Evolutionary conservation across 1,140 invertebrate genomes (phyloP), one percentile per base, ranked within the genome.

Genomic region (Matsumurasca onukii): DNA sequence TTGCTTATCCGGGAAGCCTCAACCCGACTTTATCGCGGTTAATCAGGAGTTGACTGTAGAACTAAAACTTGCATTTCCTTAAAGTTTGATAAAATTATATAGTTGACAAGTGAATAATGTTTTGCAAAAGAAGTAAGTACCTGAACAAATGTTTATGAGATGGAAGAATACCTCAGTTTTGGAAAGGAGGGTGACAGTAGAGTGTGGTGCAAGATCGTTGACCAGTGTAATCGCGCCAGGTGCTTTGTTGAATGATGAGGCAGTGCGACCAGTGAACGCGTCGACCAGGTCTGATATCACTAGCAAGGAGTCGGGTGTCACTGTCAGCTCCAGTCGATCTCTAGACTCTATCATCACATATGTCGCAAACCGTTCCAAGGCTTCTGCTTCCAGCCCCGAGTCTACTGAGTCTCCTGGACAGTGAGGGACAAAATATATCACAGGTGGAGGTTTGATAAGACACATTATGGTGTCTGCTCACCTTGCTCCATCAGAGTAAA

Each of bases 291-390:
- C 85, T 51, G 85, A 83, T 3, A 91, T 73, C 1, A 86, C 83
- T 73, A 82, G 80, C 24, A 88, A 79, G 2, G 83, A 82, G 12
- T 82, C 81, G 1, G 84, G 87, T 0, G 89, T 90, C n/a, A 92
- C 65, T 2, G 89, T 91, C 2, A 92, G 73, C 73, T 90, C 86
- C 2, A 93, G 77, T 31, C 83, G 78, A 61, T 91, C 87, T 66
- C 86, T 83, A 1, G 87, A 84, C 69, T 90, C 86, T 5, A 93
- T 73, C 20, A 89, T 80, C 5, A 92, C 73, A 75, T 92, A 91
- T 0, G 84, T 85, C 22, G 89, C 89, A 31, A 82, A 77, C 64
- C 83, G 79, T 0, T 76, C 73, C 31, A 79, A 75, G 3, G 78
- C 79, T 22, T 84, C 82, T 0, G 80, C 78, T 45, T 82, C 82